Percentiles rank a stretch among this genome's conserved stretches.
Evolutionary conservation across 2,888 invertebrate species (phyloP).

Genomic region (Leptinotarsa haldemani): DNA sequence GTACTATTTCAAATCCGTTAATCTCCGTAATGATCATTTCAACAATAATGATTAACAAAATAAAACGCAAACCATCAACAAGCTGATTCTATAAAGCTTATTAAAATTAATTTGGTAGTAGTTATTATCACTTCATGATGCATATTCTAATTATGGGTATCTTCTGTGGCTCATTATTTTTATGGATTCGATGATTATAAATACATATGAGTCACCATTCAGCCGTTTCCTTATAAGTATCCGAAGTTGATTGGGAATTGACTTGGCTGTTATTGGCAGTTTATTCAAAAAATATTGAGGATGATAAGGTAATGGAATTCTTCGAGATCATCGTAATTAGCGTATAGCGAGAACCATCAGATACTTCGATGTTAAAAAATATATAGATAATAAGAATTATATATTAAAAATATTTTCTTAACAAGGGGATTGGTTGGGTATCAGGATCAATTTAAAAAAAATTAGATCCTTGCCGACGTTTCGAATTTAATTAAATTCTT

Average conservation of each 20-base stretch:
- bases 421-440: too few species aligned
- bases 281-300: not conserved
- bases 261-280: constrained; percentile 6
- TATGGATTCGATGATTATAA: constrained; percentile 2
- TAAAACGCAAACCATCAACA: not conserved
- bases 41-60: not conserved
- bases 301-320: too few species aligned
- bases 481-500: too few species aligned
- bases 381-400: too few species aligned
- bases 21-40: not conserved
- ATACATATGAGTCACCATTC: not conserved
- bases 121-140: constrained; percentile 12
- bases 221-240: constrained; percentile 15
- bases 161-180: constrained; percentile 8
- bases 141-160: constrained; percentile 12
- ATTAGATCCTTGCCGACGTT: too few species aligned
- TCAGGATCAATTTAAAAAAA: too few species aligned
- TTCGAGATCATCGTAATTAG: too few species aligned
- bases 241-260: not conserved
- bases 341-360: too few species aligned
- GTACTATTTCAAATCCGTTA: too few species aligned
- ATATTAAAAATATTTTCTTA: too few species aligned
- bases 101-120: constrained; percentile 9
- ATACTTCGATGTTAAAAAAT: too few species aligned
- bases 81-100: not conserved